These are phyloP conservation scores for Colletes gigas DNA, from an alignment of 1,140 invertebrate species.

Conservation along the genomic window DNA sequence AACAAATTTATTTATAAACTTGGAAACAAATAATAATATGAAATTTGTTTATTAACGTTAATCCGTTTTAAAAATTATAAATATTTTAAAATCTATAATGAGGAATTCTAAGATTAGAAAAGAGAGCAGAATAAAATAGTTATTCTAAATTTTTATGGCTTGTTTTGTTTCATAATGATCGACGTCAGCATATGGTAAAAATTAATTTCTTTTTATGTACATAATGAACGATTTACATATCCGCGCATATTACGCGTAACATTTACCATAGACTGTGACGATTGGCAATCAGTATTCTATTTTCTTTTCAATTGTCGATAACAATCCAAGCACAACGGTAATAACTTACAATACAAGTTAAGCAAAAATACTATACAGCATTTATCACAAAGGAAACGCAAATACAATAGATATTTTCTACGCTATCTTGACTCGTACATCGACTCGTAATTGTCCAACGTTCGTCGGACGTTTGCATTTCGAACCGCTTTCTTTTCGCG, in stretches of 20 bases:
- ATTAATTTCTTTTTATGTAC: background rate
- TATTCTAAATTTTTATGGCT: conserved; percentile 28
- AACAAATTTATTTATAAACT: conserved; percentile 7
- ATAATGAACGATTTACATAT: background rate
- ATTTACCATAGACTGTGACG: background rate
- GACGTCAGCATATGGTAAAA: background rate
- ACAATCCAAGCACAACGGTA: background rate
- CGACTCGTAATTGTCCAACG: background rate
- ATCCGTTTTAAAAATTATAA: background rate
- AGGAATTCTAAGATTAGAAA: background rate
- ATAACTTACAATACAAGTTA: background rate
- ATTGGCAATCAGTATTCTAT: background rate
- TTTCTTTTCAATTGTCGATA: background rate
- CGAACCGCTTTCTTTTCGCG: conserved; percentile 8
- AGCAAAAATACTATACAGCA: background rate
- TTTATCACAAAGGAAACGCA: conserved; percentile 14
- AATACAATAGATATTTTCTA: background rate
- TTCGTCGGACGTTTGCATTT: background rate
- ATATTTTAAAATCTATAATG: background rate
- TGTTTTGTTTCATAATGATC: conserved; percentile 4
- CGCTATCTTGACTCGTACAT: background rate
- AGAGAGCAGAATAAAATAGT: background rate
- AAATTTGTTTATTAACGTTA: background rate
- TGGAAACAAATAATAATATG: background rate
- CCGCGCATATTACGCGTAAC: background rate